phyloP scores from a whole-genome alignment of 2,888 invertebrate species.

The Chloromyia formosa region DNA sequence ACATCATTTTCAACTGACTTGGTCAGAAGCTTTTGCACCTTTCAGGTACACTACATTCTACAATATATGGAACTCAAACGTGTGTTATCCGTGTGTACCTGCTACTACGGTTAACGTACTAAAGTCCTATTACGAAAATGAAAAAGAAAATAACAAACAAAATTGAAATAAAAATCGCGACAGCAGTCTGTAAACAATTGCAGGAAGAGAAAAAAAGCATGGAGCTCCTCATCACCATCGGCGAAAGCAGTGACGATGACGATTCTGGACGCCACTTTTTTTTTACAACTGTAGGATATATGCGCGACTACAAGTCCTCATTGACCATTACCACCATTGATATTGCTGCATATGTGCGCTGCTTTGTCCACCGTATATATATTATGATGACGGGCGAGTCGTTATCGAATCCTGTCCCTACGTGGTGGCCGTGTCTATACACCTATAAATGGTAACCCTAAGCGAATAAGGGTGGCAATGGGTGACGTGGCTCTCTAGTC shows the following conservation, averaged over 20 bases:
- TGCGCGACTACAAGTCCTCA: conserved; percentile 1
- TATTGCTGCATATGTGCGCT: conserved; percentile 24
- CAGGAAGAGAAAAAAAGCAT: neutral
- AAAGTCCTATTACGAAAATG: conserved; percentile 21
- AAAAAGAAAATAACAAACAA: conserved; percentile 17
- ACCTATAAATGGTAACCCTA: conserved; percentile 35
- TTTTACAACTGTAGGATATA: neutral
- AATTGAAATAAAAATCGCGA: conserved; percentile 33
- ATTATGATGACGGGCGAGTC: conserved; percentile 15
- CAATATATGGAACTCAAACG: neutral
- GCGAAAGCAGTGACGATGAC: neutral
- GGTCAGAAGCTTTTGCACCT: conserved; percentile 9
- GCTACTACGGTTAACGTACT: neutral
- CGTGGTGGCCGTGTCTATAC: neutral
- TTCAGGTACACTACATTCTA: neutral
- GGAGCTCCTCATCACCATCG: conserved; percentile 9
- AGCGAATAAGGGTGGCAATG: conserved; percentile 25
- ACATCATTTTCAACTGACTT: conserved; percentile 2
- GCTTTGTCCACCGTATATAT: neutral
- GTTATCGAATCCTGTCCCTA: neutral
- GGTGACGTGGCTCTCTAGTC: conserved; percentile 17
- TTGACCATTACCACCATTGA: conserved; percentile 28
- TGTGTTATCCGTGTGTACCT: neutral
- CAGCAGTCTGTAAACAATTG: conserved; percentile 30
- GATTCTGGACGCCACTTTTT: conserved; percentile 12